Evolutionary conservation across 2,113 vertebrate species (phyloP).

Genomic region (Semicossyphus pulcher): DNA sequence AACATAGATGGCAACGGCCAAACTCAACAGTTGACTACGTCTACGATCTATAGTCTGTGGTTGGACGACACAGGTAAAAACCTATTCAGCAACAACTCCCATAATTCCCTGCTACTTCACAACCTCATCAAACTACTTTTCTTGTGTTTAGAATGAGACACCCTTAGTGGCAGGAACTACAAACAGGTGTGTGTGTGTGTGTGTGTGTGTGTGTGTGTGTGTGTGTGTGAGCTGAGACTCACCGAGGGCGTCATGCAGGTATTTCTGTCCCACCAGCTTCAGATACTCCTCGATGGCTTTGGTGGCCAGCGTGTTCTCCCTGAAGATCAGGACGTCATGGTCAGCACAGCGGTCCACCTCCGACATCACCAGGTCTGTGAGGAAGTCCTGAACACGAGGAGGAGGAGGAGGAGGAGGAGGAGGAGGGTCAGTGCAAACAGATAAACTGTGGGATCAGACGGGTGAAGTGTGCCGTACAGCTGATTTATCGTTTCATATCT

Average conservation of each 20-base stretch:
- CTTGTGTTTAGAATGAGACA: too few species aligned
- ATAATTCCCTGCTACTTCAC: too few species aligned
- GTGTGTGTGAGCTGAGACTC: constrained; percentile 53
- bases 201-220: not conserved
- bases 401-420: not conserved
- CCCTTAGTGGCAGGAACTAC: too few species aligned
- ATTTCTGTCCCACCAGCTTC: constrained; percentile 96
- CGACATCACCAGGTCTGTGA: constrained; percentile 96
- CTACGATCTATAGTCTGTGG: too few species aligned
- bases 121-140: too few species aligned
- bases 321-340: constrained; percentile 96
- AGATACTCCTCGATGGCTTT: constrained; percentile 98
- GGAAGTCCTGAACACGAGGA: constrained; percentile 88
- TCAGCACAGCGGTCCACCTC: constrained; percentile 96
- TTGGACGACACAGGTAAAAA: too few species aligned
- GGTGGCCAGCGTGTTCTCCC: constrained; percentile 97
- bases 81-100: too few species aligned
- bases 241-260: constrained; percentile 96
- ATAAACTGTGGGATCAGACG: not conserved
- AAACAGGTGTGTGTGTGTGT: too few species aligned
- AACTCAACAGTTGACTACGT: too few species aligned
- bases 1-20: too few species aligned
- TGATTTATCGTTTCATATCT: too few species aligned
- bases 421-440: too few species aligned
- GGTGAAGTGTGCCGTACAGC: not conserved